These are phyloP conservation scores for Papilio machaon DNA, from an alignment of 1,140 invertebrate genomes.

Conservation along the genomic window DNA sequence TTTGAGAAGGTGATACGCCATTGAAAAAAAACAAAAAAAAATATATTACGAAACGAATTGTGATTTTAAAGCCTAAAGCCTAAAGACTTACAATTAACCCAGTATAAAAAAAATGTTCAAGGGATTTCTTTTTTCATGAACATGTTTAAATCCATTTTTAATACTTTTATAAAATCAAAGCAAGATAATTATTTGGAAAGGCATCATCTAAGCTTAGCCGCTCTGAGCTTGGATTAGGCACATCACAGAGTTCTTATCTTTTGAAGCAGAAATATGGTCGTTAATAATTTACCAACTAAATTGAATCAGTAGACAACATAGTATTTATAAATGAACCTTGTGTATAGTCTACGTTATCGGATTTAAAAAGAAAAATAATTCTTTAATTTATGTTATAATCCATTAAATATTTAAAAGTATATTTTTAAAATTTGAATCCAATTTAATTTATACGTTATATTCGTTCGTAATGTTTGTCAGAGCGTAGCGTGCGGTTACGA, in stretches of 20 bases:
- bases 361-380: too few relatives aligned
- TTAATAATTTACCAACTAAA: not conserved
- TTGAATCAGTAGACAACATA: not conserved
- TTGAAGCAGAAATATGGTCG: slow-evolving; percentile 19
- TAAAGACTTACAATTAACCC: not conserved
- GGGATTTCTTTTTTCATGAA: not conserved
- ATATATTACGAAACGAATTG: too few relatives aligned
- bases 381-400: too few relatives aligned
- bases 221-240: slow-evolving; percentile 21
- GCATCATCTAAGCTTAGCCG: not conserved
- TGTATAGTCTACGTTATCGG: too few relatives aligned
- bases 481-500: slow-evolving; percentile 1
- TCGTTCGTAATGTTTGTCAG: not conserved
- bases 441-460: not conserved
- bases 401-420: too few relatives aligned
- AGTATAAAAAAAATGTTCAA: not conserved
- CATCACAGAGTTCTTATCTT: slow-evolving; percentile 22
- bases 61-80: too few relatives aligned
- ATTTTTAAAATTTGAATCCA: not conserved
- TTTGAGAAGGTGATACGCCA: too few relatives aligned
- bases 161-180: not conserved
- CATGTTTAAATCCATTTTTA: not conserved
- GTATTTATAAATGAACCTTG: not conserved
- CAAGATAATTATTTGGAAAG: slow-evolving; percentile 9
- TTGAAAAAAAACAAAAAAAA: too few relatives aligned